These are phyloP conservation scores for Ormia ochracea DNA, from an alignment of 2,888 invertebrate genomes.

Conservation along the genomic window DNA sequence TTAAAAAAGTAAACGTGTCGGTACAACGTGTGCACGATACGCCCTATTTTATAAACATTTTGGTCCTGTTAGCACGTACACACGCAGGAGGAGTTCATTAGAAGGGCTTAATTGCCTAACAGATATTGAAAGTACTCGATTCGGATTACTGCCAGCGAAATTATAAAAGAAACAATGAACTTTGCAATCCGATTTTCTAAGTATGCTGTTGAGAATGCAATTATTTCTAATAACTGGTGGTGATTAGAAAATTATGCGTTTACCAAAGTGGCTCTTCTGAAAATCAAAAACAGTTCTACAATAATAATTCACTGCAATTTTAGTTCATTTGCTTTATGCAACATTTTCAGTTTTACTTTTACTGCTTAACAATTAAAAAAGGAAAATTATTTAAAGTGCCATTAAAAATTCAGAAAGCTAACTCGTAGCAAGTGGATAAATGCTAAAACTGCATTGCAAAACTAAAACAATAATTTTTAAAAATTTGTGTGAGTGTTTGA, in stretches of 20 bases:
- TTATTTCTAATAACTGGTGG: slow-evolving; percentile 67
- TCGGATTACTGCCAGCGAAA: not conserved
- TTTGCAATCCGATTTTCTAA: slow-evolving; percentile 66
- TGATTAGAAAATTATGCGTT: not conserved
- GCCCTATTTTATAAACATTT: too few relatives aligned
- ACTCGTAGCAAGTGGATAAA: not conserved
- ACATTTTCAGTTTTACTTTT: not conserved
- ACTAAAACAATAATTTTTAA: not conserved
- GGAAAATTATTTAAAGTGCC: not conserved
- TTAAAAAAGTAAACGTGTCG: too few relatives aligned
- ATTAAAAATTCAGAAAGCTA: not conserved
- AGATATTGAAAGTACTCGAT: too few relatives aligned
- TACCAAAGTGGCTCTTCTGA: not conserved
- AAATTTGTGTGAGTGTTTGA: not conserved
- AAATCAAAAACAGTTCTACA: not conserved
- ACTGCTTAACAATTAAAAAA: not conserved
- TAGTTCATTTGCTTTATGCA: not conserved
- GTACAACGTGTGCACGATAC: too few relatives aligned
- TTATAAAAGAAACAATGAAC: not conserved
- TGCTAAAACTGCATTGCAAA: not conserved
- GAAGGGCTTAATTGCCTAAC: too few relatives aligned
- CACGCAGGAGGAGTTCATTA: too few relatives aligned
- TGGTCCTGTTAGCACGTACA: too few relatives aligned
- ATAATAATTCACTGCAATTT: not conserved
- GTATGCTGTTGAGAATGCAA: slow-evolving; percentile 66